A percentile compares a stretch with the other conserved stretches of the same genome.
These are phyloP conservation scores for Myrmophylax atrothorax DNA, from an alignment of 2,113 vertebrate species.

Conservation along the genomic window DNA sequence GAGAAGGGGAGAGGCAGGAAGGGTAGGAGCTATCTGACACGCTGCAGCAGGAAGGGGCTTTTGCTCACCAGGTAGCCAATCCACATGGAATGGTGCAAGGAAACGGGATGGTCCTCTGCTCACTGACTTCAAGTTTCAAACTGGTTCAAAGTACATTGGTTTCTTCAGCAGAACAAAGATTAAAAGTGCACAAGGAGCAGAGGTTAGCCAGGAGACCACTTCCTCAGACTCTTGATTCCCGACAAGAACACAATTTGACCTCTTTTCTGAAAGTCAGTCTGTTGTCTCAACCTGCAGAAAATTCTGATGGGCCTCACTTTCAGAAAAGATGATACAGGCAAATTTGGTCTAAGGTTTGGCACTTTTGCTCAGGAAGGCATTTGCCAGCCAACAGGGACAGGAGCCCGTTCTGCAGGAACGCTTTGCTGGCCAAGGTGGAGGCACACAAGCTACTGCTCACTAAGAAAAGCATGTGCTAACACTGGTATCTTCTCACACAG, in stretches of 20 bases:
- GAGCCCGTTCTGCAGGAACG: background rate
- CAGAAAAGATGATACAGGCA: conserved; percentile 2
- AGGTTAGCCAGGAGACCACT: background rate
- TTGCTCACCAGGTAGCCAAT: conserved; percentile 19
- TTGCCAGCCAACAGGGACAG: background rate
- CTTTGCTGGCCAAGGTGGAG: background rate
- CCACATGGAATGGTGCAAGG: conserved; percentile 6
- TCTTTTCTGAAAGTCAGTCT: background rate
- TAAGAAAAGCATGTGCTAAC: background rate
- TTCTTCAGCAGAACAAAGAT: conserved; percentile 47
- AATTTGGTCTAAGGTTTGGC: conserved; percentile 57
- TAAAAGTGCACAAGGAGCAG: conserved; percentile 59
- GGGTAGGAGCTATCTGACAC: conserved; percentile 21
- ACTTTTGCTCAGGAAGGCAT: conserved; percentile 17
- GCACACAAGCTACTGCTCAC: background rate
- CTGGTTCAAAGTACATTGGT: background rate
- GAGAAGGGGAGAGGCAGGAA: conserved; percentile 19
- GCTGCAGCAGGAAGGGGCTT: conserved; percentile 32
- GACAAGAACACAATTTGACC: background rate
- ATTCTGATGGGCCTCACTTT: background rate
- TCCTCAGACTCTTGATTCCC: background rate
- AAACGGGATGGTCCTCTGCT: conserved; percentile 48
- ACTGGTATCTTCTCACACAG: background rate
- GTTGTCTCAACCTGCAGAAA: background rate
- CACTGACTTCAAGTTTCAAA: conserved; percentile 26